A percentile compares a stretch with the other conserved stretches of the same genome.
These are phyloP conservation scores for Acanthiza pusilla DNA, from an alignment of 2,797 vertebrate genomes.

Conservation along the genomic window DNA sequence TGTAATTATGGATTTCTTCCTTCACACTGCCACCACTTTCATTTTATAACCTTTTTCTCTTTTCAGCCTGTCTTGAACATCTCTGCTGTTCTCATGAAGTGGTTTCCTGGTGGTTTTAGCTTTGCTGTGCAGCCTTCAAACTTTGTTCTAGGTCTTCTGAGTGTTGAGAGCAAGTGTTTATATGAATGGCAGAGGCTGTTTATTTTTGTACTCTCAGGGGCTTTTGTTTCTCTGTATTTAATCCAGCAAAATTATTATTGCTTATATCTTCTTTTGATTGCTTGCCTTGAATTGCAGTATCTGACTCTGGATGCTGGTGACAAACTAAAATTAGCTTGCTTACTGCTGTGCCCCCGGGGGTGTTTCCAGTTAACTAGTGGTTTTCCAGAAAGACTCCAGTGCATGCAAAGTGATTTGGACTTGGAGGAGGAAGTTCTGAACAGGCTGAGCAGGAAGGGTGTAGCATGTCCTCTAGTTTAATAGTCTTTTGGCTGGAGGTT, in stretches of 20 bases:
- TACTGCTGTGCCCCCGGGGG: not conserved
- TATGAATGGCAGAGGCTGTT: not conserved
- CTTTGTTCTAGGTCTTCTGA: not conserved
- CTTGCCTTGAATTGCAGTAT: not conserved
- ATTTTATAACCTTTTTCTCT: not conserved
- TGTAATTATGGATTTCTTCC: not conserved
- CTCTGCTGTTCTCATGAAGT: not conserved
- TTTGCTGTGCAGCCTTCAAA: not conserved
- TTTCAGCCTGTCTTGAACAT: not conserved
- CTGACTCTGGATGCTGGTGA: not conserved
- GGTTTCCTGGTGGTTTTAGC: not conserved
- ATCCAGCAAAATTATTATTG: not conserved
- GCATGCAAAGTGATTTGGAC: not conserved
- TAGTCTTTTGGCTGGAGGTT: not conserved
- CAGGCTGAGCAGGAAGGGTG: slow-evolving; percentile 41
- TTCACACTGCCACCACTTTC: not conserved
- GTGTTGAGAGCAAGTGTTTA: not conserved
- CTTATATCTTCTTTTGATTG: not conserved
- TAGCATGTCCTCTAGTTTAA: slow-evolving; percentile 11
- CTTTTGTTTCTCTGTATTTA: not conserved
- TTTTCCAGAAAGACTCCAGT: not conserved
- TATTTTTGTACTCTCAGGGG: not conserved
- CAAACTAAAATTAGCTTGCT: slow-evolving; percentile 20
- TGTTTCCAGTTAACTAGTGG: not conserved
- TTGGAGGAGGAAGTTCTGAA: not conserved